Evolutionary conservation across 2,888 invertebrate species (phyloP).

Genomic region (Lingula anatina): DNA sequence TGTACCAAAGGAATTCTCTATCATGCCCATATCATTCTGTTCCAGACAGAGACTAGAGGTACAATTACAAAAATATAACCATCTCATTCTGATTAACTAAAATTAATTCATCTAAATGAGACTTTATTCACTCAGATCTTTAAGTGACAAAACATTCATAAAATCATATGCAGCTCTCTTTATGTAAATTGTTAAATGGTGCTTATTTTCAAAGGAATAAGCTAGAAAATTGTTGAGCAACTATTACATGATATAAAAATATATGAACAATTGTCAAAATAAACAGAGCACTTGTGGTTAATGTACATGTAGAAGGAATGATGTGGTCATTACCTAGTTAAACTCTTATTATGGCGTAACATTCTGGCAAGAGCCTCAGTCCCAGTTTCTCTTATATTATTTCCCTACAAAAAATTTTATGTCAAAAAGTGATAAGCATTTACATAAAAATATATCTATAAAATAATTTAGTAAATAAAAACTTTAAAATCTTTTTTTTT

Average conservation of each 20-base stretch:
- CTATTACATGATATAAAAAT: no score
- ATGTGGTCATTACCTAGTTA: slow-evolving; percentile 31
- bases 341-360: slow-evolving; percentile 38
- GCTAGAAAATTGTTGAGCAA: no score
- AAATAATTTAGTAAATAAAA: no score
- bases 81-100: slow-evolving; percentile 7
- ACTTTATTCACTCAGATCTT: background rate
- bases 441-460: no score
- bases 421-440: no score
- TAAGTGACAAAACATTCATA: no score
- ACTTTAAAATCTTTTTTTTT: no score
- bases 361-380: slow-evolving; percentile 45
- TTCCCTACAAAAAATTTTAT: slow-evolving; percentile 38
- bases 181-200: no score
- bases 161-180: no score
- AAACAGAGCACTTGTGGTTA: background rate
- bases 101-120: background rate
- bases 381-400: slow-evolving; percentile 48
- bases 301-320: no score
- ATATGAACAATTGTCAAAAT: background rate
- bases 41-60: slow-evolving; percentile 46
- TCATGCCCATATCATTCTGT: slow-evolving; percentile 51
- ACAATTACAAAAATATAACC: no score
- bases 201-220: no score
- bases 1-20: slow-evolving; percentile 45